A percentile compares a stretch with the other conserved stretches of the same genome.
phyloP scores from a whole-genome alignment of 1,140 invertebrate species.

The Tetragnatha versicolor region DNA sequence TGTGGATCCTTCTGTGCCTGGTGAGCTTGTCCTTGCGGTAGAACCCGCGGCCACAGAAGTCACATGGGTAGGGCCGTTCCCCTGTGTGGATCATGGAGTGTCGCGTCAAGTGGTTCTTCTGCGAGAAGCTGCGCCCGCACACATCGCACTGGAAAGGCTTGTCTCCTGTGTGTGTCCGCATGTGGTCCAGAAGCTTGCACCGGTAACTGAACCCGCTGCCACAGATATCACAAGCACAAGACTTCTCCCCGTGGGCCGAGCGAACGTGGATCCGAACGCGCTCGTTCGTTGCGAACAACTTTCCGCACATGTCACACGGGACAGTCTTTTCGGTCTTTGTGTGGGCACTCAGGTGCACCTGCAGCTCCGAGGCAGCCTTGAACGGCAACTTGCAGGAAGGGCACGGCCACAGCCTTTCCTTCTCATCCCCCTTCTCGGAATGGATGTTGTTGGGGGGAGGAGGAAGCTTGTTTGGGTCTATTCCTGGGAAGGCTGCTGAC shows the following conservation, averaged over 20 bases:
- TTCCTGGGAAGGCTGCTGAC: conserved; percentile 53
- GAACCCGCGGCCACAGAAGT: conserved; percentile 84
- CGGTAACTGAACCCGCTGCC: conserved; percentile 60
- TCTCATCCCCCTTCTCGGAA: conserved; percentile 35
- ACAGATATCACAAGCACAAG: conserved; percentile 59
- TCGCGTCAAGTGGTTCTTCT: conserved; percentile 60
- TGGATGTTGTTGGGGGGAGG: conserved; percentile 25
- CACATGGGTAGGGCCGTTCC: conserved; percentile 87
- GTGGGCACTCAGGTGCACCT: conserved; percentile 57
- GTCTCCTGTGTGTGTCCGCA: conserved; percentile 60
- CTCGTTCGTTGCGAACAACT: conserved; percentile 57
- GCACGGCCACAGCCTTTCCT: conserved; percentile 58
- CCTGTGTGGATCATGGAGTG: conserved; percentile 79
- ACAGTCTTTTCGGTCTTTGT: conserved; percentile 57
- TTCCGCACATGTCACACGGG: conserved; percentile 58
- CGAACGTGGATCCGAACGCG: conserved; percentile 56
- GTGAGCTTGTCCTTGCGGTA: conserved; percentile 85
- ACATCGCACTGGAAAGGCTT: conserved; percentile 61
- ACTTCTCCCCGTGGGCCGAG: conserved; percentile 58
- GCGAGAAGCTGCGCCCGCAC: conserved; percentile 59
- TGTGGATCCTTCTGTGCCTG: conserved; percentile 87
- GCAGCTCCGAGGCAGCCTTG: conserved; percentile 57
- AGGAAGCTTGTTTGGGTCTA: conserved; percentile 55
- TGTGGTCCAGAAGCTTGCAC: conserved; percentile 58
- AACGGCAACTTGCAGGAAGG: conserved; percentile 58